These are phyloP conservation scores for Tribolium madens DNA, from an alignment of 1,140 invertebrate genomes.

Conservation along the genomic window DNA sequence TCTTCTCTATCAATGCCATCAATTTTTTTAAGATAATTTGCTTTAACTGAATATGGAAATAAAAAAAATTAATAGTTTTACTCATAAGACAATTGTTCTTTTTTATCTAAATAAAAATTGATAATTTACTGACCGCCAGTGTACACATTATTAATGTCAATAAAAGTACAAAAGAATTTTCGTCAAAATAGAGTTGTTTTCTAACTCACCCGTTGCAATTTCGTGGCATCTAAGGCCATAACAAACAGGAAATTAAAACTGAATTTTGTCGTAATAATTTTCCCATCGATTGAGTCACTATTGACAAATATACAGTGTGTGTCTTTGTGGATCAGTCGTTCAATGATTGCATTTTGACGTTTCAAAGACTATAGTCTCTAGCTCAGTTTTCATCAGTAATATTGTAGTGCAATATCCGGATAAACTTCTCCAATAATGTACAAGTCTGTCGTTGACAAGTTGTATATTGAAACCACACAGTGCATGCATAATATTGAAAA, in stretches of 20 bases:
- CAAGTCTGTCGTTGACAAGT: conserved; percentile 33
- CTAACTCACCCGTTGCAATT: neutral
- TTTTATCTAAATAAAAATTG: no score
- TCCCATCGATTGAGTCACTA: neutral
- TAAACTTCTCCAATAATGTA: conserved; percentile 36
- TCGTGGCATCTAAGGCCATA: neutral
- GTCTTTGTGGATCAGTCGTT: neutral
- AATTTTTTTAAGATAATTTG: no score
- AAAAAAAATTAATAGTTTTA: no score
- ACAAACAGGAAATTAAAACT: neutral
- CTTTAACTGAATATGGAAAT: no score
- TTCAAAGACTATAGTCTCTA: neutral
- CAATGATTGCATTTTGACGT: neutral
- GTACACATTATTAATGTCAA: no score
- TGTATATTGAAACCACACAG: conserved; percentile 42
- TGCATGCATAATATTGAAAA: conserved; percentile 45
- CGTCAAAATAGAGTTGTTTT: no score
- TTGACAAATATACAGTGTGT: neutral
- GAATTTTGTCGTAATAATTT: neutral
- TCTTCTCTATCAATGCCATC: no score
- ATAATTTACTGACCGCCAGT: no score
- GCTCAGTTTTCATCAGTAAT: conserved; percentile 39
- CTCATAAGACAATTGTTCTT: no score
- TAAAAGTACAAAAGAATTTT: no score
- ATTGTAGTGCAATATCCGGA: conserved; percentile 38